A percentile compares a stretch with the other conserved stretches of the same genome.
These are phyloP conservation scores for Chesias legatella DNA, from an alignment of 2,888 invertebrate species.

Conservation along the genomic window DNA sequence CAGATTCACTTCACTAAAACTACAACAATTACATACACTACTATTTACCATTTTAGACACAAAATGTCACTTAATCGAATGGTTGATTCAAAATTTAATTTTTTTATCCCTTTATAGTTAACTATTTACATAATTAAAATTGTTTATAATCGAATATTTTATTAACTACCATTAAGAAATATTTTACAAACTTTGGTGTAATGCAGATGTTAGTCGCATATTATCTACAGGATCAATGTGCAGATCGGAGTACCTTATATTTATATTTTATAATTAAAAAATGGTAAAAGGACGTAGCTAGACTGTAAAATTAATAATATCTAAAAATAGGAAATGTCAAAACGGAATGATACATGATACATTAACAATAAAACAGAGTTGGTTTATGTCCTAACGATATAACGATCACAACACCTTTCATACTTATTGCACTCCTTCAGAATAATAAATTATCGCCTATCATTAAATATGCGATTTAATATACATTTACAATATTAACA, in stretches of 20 bases:
- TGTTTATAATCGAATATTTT: slow-evolving; percentile 69
- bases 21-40: slow-evolving; percentile 80
- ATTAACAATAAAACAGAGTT: slow-evolving; percentile 63
- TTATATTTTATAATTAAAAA: slow-evolving; percentile 25
- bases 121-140: slow-evolving; percentile 77
- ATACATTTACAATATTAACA: slow-evolving; percentile 79
- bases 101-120: slow-evolving; percentile 66
- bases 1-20: slow-evolving; percentile 67
- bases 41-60: slow-evolving; percentile 76
- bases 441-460: slow-evolving; percentile 75
- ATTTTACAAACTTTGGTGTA: slow-evolving; percentile 81
- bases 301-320: slow-evolving; percentile 26
- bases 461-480: slow-evolving; percentile 65
- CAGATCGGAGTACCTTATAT: slow-evolving; percentile 27
- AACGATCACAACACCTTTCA: slow-evolving; percentile 77
- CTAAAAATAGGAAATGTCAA: slow-evolving; percentile 33
- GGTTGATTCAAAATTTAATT: slow-evolving; percentile 59
- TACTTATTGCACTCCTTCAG: slow-evolving; percentile 78
- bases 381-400: slow-evolving; percentile 62
- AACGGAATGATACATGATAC: slow-evolving; percentile 67
- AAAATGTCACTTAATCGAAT: slow-evolving; percentile 64
- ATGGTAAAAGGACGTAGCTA: slow-evolving; percentile 29
- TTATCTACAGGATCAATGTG: slow-evolving; percentile 43
- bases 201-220: slow-evolving; percentile 71
- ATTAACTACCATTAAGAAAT: slow-evolving; percentile 73